phyloP scores from a whole-genome alignment of 2,797 vertebrate species.

The Crenuchus spilurus region DNA sequence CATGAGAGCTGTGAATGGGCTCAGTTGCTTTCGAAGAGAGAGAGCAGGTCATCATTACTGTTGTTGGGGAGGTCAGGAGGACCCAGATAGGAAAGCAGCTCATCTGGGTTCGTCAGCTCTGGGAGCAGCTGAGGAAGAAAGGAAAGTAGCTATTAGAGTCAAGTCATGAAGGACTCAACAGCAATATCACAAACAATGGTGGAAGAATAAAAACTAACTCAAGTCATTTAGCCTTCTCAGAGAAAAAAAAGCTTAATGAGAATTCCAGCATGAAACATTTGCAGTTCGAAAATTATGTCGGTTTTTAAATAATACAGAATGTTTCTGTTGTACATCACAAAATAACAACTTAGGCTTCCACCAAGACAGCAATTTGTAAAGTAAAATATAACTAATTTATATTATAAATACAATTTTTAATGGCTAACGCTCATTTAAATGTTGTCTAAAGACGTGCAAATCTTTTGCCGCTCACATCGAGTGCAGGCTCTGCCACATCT shows the following conservation, averaged over 20 bases:
- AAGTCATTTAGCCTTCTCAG: too few species aligned
- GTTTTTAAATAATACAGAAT: too few species aligned
- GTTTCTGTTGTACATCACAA: too few species aligned
- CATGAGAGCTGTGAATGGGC: neutral
- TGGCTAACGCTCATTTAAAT: neutral
- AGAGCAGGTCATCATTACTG: constrained; percentile 92
- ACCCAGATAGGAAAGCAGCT: constrained; percentile 93
- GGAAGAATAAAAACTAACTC: too few species aligned
- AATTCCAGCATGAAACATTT: too few species aligned
- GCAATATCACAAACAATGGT: too few species aligned
- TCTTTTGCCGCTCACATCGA: constrained; percentile 93
- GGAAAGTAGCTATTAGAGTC: neutral
- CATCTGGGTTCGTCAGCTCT: constrained; percentile 93
- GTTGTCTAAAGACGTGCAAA: neutral
- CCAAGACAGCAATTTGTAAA: neutral
- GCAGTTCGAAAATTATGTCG: too few species aligned
- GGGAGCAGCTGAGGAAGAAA: constrained; percentile 84
- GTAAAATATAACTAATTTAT: neutral
- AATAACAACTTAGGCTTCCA: too few species aligned
- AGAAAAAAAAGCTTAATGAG: too few species aligned
- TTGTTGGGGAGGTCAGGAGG: constrained; percentile 92
- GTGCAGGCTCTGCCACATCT: constrained; percentile 86
- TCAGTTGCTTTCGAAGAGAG: constrained; percentile 97
- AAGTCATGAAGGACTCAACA: too few species aligned
- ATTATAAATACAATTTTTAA: neutral